Conservation (phyloP, 1,140 invertebrate species). For the Drosophila pseudoobscura region DNA sequence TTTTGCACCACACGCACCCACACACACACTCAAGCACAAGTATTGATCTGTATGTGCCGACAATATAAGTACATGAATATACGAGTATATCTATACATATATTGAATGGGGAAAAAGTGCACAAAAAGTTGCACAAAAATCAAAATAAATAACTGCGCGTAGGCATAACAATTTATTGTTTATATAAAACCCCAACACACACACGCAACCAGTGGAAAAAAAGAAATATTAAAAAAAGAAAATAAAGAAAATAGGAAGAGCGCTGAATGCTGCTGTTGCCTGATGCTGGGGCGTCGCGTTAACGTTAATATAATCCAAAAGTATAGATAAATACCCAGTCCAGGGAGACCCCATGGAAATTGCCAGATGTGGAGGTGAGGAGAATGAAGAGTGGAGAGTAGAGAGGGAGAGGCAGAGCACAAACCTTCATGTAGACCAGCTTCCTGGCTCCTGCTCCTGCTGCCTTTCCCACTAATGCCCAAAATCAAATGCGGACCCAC, state of each 20-base stretch:
- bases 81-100: slow-evolving; percentile 6
- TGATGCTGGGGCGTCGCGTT: slow-evolving; percentile 9
- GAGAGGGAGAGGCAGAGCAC: background rate
- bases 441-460: background rate
- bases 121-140: slow-evolving; percentile 67
- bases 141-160: slow-evolving; percentile 63
- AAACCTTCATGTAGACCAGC: slow-evolving; percentile 7
- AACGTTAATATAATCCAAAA: slow-evolving; percentile 55
- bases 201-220: background rate
- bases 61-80: slow-evolving; percentile 45
- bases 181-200: slow-evolving; percentile 34
- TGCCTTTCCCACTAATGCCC: slow-evolving; percentile 37
- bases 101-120: slow-evolving; percentile 61
- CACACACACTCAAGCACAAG: slow-evolving; percentile 4
- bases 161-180: slow-evolving; percentile 78
- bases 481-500: slow-evolving; percentile 62
- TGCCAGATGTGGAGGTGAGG: background rate
- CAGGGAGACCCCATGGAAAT: no score
- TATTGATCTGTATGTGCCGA: slow-evolving; percentile 19
- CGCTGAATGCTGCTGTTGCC: background rate
- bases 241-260: slow-evolving; percentile 10
- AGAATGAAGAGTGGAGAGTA: background rate
- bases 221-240: slow-evolving; percentile 4
- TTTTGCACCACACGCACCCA: slow-evolving; percentile 33
- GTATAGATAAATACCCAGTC: slow-evolving; percentile 50